These are phyloP conservation scores for Cyanoramphus novaezelandiae DNA, from an alignment of 2,113 vertebrate species.

Conservation along the genomic window DNA sequence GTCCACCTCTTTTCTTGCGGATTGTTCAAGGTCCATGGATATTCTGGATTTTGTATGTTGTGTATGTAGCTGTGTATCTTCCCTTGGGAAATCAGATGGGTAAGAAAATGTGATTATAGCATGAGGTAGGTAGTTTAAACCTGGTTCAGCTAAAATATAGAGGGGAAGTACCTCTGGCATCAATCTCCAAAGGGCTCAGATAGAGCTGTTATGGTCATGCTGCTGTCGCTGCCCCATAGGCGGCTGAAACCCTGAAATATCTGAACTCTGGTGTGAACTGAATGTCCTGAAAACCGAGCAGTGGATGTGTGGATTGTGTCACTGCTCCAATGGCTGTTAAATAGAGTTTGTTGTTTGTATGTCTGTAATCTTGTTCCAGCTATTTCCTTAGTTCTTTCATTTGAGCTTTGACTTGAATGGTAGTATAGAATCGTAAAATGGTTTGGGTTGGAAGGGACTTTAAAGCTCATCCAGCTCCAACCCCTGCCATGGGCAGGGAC, in stretches of 20 bases:
- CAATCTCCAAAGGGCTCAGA: background rate
- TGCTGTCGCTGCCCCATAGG: background rate
- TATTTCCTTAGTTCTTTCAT: background rate
- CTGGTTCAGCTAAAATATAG: background rate
- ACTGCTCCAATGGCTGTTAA: background rate
- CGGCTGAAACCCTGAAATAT: background rate
- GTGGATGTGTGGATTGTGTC: no score
- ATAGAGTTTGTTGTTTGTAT: background rate
- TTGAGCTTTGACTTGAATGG: background rate
- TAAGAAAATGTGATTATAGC: background rate
- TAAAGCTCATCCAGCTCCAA: background rate
- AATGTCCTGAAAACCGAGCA: background rate
- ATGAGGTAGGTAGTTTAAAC: background rate
- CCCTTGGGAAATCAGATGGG: background rate
- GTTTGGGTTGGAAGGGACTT: background rate
- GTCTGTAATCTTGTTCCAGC: background rate
- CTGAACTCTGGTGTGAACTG: background rate
- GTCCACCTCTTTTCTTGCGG: background rate
- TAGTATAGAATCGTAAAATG: background rate
- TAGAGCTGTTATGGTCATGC: fast-evolving
- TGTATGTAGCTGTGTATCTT: background rate
- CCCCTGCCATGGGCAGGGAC: background rate
- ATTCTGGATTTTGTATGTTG: background rate
- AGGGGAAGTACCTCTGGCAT: background rate
- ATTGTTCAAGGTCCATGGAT: background rate